These are phyloP conservation scores for Megastigmus dorsalis DNA, from an alignment of 2,888 invertebrate genomes.

Conservation along the genomic window DNA sequence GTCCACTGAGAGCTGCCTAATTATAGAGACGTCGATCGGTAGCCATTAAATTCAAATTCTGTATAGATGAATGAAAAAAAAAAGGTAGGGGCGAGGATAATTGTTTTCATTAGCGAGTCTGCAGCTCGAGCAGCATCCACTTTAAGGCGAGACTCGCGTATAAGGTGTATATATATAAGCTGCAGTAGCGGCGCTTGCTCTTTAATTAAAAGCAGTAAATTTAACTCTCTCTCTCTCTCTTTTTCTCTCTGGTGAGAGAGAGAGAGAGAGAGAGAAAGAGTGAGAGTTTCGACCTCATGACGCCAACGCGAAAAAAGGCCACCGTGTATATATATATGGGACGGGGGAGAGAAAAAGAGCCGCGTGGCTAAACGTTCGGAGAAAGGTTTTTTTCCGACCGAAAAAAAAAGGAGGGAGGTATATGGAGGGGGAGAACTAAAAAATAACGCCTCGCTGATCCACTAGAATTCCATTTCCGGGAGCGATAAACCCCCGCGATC, in stretches of 20 bases:
- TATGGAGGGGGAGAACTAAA: not conserved
- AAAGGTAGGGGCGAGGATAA: no score
- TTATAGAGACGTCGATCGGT: conserved; percentile 14
- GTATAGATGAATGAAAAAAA: not conserved
- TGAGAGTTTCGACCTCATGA: no score
- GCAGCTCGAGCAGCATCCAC: no score
- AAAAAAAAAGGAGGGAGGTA: not conserved
- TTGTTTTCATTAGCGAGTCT: conserved; percentile 7
- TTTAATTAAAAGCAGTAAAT: conserved; percentile 17
- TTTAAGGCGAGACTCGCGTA: not conserved
- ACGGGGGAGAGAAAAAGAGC: not conserved
- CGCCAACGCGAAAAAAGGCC: no score
- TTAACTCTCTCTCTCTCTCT: not conserved
- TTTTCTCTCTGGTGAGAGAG: not conserved
- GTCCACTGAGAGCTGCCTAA: no score
- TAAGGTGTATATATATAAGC: no score
- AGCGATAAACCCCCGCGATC: conserved; percentile 63
- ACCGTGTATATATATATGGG: no score
- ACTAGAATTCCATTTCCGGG: conserved; percentile 64
- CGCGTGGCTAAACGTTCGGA: not conserved
- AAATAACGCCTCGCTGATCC: conserved; percentile 20
- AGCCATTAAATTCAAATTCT: conserved; percentile 15
- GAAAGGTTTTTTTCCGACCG: conserved; percentile 8
- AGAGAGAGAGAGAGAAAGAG: conserved; percentile 1
- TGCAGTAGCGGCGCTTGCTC: not conserved